These are phyloP conservation scores for Bombyx huttoni DNA, from an alignment of 2,888 invertebrate species.

Conservation along the genomic window DNA sequence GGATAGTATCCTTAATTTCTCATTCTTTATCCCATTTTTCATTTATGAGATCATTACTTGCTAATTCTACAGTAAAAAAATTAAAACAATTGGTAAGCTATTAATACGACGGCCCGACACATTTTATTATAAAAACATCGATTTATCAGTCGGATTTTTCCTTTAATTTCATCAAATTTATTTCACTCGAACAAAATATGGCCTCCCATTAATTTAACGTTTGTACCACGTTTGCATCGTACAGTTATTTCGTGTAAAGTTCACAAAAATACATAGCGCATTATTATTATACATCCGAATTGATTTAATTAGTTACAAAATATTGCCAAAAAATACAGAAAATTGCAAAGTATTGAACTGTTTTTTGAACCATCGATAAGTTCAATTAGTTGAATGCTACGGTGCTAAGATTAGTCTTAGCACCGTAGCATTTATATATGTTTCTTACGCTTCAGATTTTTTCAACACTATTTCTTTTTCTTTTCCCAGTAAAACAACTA, in stretches of 20 bases:
- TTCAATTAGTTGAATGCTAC: too few species aligned
- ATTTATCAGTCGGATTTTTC: slow-evolving; percentile 9
- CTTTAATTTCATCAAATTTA: slow-evolving; percentile 53
- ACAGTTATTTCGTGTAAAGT: slow-evolving; percentile 26
- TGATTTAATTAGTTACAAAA: neutral
- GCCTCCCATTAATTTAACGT: slow-evolving; percentile 41
- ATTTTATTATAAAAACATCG: slow-evolving; percentile 3
- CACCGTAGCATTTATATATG: neutral
- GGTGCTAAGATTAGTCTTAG: too few species aligned
- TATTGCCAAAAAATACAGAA: too few species aligned
- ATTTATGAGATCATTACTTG: neutral
- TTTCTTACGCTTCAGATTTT: neutral
- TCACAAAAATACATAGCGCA: slow-evolving; percentile 1
- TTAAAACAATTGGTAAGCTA: slow-evolving; percentile 6
- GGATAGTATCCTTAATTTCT: too few species aligned
- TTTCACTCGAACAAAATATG: slow-evolving; percentile 46
- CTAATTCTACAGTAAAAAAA: slow-evolving; percentile 2
- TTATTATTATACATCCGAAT: neutral
- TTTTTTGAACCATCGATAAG: too few species aligned
- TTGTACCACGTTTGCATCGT: slow-evolving; percentile 22
- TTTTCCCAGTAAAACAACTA: neutral
- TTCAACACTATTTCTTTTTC: neutral
- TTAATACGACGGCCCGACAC: slow-evolving; percentile 5
- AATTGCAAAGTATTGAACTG: too few species aligned
- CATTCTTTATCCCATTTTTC: too few species aligned